Conservation (phyloP, 2,113 vertebrate genomes). For the Sebastes schlegelii region DNA sequence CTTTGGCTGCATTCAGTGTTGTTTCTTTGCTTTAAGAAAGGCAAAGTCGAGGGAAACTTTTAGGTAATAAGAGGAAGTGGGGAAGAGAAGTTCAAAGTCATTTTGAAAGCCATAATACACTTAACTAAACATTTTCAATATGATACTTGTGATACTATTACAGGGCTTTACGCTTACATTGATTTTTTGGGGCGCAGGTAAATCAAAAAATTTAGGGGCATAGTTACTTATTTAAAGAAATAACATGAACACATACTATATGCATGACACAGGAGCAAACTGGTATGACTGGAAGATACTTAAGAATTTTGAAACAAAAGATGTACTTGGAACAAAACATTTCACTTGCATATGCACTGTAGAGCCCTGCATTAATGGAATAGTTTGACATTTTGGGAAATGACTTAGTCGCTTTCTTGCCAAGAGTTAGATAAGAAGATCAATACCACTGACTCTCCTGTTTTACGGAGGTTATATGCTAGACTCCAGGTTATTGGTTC, state of each 20-base stretch:
- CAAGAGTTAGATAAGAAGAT: neutral
- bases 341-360: neutral
- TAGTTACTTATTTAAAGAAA: neutral
- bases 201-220: neutral
- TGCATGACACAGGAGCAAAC: neutral
- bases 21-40: neutral
- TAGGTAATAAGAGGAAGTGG: fast-evolving
- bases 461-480: neutral
- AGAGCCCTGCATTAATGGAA: neutral
- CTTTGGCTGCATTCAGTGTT: slow-evolving; percentile 21
- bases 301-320: neutral
- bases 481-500: neutral
- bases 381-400: neutral
- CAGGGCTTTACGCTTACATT: neutral
- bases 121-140: neutral
- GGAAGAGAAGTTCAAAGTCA: neutral
- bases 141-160: neutral
- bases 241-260: neutral
- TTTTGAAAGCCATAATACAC: slow-evolving; percentile 1
- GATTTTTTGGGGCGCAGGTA: neutral
- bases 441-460: neutral
- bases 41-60: neutral
- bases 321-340: neutral
- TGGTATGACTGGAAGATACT: neutral
- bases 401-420: neutral